phyloP scores from a whole-genome alignment of 2,888 invertebrate species.

The Leptopterna dolabrata region DNA sequence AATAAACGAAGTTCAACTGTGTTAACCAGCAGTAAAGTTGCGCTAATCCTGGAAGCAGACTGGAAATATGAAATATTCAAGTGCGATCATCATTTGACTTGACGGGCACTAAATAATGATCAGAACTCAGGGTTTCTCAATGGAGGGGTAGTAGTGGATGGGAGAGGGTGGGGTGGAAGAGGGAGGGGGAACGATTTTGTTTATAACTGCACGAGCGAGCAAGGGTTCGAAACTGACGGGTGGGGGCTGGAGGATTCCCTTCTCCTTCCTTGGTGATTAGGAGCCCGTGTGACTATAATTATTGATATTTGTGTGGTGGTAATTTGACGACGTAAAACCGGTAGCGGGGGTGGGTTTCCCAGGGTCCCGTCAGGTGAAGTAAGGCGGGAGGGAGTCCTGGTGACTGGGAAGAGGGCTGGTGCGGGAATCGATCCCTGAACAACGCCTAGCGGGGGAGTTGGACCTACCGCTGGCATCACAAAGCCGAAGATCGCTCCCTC shows the following conservation, averaged over 20 bases:
- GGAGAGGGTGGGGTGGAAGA: no score
- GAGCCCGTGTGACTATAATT: constrained; percentile 33
- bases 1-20: no score
- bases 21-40: no score
- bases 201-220: neutral
- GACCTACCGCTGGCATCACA: constrained; percentile 12
- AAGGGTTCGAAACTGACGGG: neutral
- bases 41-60: no score
- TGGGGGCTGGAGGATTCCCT: neutral
- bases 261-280: constrained; percentile 13
- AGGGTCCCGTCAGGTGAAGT: neutral
- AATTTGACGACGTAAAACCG: constrained; percentile 23
- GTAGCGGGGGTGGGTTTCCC: neutral
- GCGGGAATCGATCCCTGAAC: neutral
- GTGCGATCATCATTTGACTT: neutral
- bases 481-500: constrained; percentile 16
- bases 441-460: neutral
- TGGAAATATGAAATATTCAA: neutral
- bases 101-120: neutral
- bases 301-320: constrained; percentile 13
- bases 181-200: neutral
- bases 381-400: neutral
- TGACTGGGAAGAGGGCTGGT: neutral
- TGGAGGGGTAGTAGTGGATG: neutral
- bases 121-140: neutral